Evolutionary conservation across 1,140 invertebrate genomes (phyloP).

Genomic region (Drosophila sp.): DNA sequence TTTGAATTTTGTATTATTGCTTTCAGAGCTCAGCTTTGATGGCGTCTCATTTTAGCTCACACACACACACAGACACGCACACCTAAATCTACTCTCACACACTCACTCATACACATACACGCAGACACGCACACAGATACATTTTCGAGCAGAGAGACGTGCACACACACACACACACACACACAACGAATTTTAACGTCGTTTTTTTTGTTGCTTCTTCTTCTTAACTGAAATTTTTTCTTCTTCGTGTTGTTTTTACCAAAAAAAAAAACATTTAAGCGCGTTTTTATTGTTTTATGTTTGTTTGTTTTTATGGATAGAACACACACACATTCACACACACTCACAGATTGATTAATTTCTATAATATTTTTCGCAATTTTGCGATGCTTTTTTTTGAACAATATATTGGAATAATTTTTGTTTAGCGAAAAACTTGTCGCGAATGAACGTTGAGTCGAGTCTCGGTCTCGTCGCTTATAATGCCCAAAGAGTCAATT

Average conservation of each 20-base stretch:
- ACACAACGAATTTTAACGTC: constrained; percentile 36
- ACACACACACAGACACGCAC: constrained; percentile 27
- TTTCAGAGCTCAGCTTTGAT: constrained; percentile 66
- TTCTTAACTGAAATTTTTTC: constrained; percentile 52
- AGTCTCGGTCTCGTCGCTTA: constrained; percentile 60
- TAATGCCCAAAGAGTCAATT: constrained; percentile 81
- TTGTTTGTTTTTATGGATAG: constrained; percentile 31
- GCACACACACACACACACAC: constrained; percentile 37
- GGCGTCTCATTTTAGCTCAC: constrained; percentile 69
- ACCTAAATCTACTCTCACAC: constrained; percentile 32
- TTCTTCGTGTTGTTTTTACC: constrained; percentile 50
- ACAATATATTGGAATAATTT: constrained; percentile 20
- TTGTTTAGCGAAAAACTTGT: constrained; percentile 76
- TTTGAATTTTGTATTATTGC: constrained; percentile 73
- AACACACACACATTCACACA: constrained; percentile 13
- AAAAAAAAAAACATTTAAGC: constrained; percentile 52
- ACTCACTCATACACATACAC: constrained; percentile 26
- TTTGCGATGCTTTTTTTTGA: neutral
- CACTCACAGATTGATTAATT: neutral
- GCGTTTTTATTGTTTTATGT: constrained; percentile 48
- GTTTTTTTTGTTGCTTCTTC: constrained; percentile 51
- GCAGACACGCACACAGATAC: constrained; percentile 28
- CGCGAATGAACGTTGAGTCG: constrained; percentile 70
- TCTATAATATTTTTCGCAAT: neutral
- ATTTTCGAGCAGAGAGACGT: constrained; percentile 22